Percentiles rank a stretch among this genome's conserved stretches.
These are phyloP conservation scores for Callionymus lyra DNA, from an alignment of 2,113 vertebrate species.

Conservation along the genomic window DNA sequence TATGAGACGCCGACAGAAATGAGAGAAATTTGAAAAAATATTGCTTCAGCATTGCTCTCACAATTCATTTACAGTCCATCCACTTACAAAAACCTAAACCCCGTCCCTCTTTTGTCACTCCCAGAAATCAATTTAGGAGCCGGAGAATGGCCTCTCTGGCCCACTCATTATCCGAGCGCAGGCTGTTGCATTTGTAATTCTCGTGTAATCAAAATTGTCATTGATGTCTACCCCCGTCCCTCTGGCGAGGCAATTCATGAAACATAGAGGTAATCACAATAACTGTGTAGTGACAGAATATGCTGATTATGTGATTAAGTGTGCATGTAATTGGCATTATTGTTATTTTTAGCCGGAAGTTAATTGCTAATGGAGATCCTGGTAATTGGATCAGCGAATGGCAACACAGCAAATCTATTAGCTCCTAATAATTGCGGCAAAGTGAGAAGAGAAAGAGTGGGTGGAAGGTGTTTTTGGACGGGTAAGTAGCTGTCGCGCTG, in stretches of 20 bases:
- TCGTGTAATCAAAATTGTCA: conserved; percentile 69
- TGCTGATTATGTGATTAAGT: conserved; percentile 77
- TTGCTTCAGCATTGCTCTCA: conserved; percentile 51
- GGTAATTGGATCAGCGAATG: conserved; percentile 76
- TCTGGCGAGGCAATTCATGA: conserved; percentile 70
- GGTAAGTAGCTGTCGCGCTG: conserved; percentile 62
- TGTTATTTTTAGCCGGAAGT: conserved; percentile 80
- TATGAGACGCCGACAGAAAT: conserved; percentile 46
- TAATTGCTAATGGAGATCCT: conserved; percentile 78
- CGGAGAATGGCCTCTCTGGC: conserved; percentile 60
- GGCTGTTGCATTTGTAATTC: conserved; percentile 61
- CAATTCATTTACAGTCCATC: conserved; percentile 67
- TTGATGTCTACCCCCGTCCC: conserved; percentile 67
- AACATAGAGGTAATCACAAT: conserved; percentile 74
- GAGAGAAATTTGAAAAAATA: conserved; percentile 53
- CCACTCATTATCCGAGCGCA: conserved; percentile 55
- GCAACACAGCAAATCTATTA: conserved; percentile 78
- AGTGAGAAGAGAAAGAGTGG: conserved; percentile 70
- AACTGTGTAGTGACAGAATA: conserved; percentile 76
- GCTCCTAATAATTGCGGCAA: conserved; percentile 74
- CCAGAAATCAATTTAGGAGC: conserved; percentile 64
- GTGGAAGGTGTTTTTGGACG: conserved; percentile 69
- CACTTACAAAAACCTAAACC: conserved; percentile 53
- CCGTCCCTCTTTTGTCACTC: conserved; percentile 50
- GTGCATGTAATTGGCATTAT: conserved; percentile 77